Percentiles rank a stretch among this genome's conserved stretches.
phyloP scores from a whole-genome alignment of 2,797 vertebrate species.

The Melanogrammus aeglefinus region DNA sequence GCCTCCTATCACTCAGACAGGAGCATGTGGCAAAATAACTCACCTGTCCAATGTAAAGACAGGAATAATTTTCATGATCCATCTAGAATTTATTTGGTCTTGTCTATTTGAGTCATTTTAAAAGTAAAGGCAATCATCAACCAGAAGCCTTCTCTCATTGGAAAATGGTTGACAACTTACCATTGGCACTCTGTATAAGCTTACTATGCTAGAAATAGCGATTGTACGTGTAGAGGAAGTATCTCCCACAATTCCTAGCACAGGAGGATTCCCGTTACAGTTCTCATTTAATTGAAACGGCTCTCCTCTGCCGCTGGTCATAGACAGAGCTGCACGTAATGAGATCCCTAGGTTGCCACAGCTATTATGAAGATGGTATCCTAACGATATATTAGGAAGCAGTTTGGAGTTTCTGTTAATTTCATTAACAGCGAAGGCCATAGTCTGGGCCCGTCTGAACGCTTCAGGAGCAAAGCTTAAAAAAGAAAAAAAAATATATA shows the following conservation, averaged over 20 bases:
- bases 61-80: background rate
- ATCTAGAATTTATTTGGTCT: background rate
- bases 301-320: slow-evolving; percentile 50
- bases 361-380: slow-evolving; percentile 73
- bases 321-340: slow-evolving; percentile 61
- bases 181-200: slow-evolving; percentile 50
- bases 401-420: slow-evolving; percentile 67
- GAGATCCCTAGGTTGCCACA: slow-evolving; percentile 64
- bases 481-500: slow-evolving; percentile 3
- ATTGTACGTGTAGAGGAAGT: slow-evolving; percentile 47
- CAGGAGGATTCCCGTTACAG: slow-evolving; percentile 37
- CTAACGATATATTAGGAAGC: slow-evolving; percentile 69
- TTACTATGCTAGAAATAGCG: slow-evolving; percentile 39
- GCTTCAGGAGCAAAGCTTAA: slow-evolving; percentile 44
- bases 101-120: background rate
- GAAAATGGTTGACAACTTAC: slow-evolving; percentile 28
- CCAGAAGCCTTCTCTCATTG: background rate
- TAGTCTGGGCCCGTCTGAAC: slow-evolving; percentile 64
- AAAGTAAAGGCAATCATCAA: background rate
- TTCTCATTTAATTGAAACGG: slow-evolving; percentile 33
- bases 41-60: slow-evolving; percentile 47
- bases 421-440: slow-evolving; percentile 37
- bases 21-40: slow-evolving; percentile 69
- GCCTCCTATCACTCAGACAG: slow-evolving; percentile 56
- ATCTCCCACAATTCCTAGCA: slow-evolving; percentile 32